Conservation (phyloP, 2,113 vertebrate species). For the Callipepla squamata region DNA sequence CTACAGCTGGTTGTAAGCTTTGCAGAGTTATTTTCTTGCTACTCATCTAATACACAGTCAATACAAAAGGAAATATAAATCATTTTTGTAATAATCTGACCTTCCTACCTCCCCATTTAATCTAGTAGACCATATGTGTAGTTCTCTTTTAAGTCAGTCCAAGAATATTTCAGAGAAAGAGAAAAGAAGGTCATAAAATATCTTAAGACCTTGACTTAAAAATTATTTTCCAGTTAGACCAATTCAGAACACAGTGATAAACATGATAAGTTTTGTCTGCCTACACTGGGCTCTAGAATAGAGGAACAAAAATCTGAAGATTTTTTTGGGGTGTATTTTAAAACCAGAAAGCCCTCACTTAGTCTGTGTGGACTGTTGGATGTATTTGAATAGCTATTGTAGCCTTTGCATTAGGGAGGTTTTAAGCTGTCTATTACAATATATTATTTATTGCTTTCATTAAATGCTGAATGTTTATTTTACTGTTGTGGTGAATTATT, state of each 20-base stretch:
- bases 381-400: background rate
- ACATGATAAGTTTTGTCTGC: slow-evolving; percentile 59
- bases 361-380: background rate
- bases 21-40: slow-evolving; percentile 1
- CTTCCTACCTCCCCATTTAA: slow-evolving; percentile 58
- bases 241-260: slow-evolving; percentile 49
- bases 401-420: background rate
- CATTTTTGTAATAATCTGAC: slow-evolving; percentile 64
- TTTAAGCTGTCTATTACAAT: slow-evolving; percentile 7
- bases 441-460: slow-evolving; percentile 23
- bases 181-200: slow-evolving; percentile 67
- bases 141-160: slow-evolving; percentile 75
- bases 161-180: slow-evolving; percentile 73
- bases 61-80: slow-evolving; percentile 70
- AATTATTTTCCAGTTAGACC: slow-evolving; percentile 71
- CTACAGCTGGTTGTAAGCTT: slow-evolving; percentile 23
- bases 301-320: background rate
- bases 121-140: slow-evolving; percentile 73
- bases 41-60: slow-evolving; percentile 24
- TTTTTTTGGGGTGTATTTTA: background rate
- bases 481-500: background rate
- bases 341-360: background rate
- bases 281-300: background rate
- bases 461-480: slow-evolving; percentile 21
- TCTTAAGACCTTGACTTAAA: slow-evolving; percentile 51